phyloP scores from a whole-genome alignment of 2,797 vertebrate genomes.

The Galaxias olidus region DNA sequence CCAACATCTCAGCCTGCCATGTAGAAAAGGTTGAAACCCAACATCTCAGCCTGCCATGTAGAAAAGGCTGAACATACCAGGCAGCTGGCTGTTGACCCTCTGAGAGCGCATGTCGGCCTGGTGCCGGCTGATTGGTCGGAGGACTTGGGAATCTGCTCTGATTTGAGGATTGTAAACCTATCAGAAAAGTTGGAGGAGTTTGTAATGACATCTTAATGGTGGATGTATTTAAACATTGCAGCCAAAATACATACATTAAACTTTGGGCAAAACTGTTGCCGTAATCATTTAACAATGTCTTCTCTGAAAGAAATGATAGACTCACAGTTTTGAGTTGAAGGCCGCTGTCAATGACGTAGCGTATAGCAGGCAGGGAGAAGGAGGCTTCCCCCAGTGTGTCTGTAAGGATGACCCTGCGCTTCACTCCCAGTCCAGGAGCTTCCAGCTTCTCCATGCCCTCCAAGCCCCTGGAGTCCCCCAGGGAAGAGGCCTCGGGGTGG shows the following conservation, averaged over 20 bases:
- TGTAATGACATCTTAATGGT: neutral
- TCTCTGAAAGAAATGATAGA: conserved; percentile 9
- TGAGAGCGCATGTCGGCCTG: conserved; percentile 85
- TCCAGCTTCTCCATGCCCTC: neutral
- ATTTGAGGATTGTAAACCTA: conserved; percentile 93
- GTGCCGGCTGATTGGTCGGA: conserved; percentile 85
- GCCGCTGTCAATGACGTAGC: conserved; percentile 87
- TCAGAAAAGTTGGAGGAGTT: neutral
- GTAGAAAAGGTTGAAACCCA: too few species aligned
- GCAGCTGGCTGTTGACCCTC: conserved; percentile 76
- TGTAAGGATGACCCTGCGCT: conserved; percentile 79
- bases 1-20: too few species aligned
- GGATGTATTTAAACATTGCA: too few species aligned
- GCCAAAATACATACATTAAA: too few species aligned
- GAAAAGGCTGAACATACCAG: conserved; percentile 70
- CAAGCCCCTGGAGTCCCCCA: conserved; percentile 1
- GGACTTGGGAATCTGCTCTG: conserved; percentile 86
- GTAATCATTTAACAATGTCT: neutral
- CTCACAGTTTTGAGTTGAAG: conserved; percentile 89
- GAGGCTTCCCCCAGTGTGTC: conserved; percentile 85
- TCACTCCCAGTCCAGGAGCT: conserved; percentile 23
- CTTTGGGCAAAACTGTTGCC: neutral
- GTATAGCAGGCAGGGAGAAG: conserved; percentile 81
- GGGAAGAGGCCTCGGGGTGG: conserved; percentile 20
- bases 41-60: too few species aligned